Evolutionary conservation across 2,113 vertebrate genomes (phyloP).

Genomic region (Eidolon helvum): DNA sequence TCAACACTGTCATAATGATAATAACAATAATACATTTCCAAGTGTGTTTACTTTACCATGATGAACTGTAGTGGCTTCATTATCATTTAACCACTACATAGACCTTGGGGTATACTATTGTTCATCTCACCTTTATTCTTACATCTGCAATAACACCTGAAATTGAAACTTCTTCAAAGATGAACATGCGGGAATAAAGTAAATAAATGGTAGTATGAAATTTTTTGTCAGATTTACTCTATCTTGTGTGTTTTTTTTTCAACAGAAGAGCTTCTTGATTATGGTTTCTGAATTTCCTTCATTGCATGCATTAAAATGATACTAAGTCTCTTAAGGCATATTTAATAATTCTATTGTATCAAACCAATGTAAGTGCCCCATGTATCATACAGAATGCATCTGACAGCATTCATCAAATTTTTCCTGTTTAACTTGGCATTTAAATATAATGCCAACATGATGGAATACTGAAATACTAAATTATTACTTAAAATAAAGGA

Average conservation of each 20-base stretch:
- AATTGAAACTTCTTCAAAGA: constrained; percentile 55
- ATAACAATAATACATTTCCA: constrained; percentile 58
- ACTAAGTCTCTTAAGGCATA: constrained; percentile 38
- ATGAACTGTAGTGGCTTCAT: background rate
- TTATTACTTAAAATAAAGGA: constrained; percentile 50
- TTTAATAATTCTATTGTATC: constrained; percentile 50
- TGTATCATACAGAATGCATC: constrained; percentile 29
- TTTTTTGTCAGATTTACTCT: constrained; percentile 20
- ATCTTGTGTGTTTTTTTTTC: constrained; percentile 3
- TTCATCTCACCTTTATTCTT: constrained; percentile 37
- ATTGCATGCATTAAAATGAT: constrained; percentile 17
- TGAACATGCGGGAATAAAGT: constrained; percentile 3
- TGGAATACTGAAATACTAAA: constrained; percentile 38
- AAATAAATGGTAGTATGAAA: constrained; percentile 49
- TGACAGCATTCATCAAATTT: constrained; percentile 48
- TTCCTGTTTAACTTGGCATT: constrained; percentile 50
- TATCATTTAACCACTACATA: constrained; percentile 5
- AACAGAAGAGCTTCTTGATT: constrained; percentile 38
- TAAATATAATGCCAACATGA: constrained; percentile 47
- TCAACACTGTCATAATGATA: constrained; percentile 61
- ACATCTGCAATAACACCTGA: constrained; percentile 35
- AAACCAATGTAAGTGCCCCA: constrained; percentile 46
- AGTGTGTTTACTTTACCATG: constrained; percentile 43
- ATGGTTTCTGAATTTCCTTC: constrained; percentile 38
- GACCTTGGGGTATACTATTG: background rate